Conservation (phyloP, 1,140 invertebrate species). For the Thaumatotibia leucotreta region DNA sequence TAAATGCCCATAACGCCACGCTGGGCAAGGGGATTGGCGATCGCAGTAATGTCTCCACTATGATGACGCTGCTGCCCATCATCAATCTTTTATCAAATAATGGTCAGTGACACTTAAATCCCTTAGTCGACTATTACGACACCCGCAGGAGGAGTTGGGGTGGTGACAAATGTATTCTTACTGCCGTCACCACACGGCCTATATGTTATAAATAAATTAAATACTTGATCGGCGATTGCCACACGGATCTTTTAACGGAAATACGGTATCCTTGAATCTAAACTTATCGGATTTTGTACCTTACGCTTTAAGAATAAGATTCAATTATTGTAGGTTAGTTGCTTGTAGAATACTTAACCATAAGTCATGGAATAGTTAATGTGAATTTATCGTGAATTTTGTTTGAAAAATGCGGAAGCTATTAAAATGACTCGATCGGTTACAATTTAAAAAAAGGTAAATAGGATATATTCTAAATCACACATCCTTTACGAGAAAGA, state of each 20-base stretch:
- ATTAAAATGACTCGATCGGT: neutral
- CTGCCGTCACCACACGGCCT: too few species aligned
- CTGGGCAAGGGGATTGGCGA: too few species aligned
- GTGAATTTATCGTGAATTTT: neutral
- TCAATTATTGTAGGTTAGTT: neutral
- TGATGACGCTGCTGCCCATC: too few species aligned
- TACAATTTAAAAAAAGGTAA: neutral
- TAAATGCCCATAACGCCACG: too few species aligned
- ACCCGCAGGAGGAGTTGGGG: too few species aligned
- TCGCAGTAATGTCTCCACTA: too few species aligned
- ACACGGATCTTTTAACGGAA: neutral
- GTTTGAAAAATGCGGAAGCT: neutral
- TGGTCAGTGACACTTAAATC: too few species aligned
- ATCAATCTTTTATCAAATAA: too few species aligned
- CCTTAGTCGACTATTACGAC: too few species aligned
- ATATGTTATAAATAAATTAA: too few species aligned
- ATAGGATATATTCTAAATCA: neutral
- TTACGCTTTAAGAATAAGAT: neutral
- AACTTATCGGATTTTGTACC: neutral
- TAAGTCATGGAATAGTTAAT: neutral
- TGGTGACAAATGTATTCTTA: too few species aligned
- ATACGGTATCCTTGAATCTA: neutral
- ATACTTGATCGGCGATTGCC: too few species aligned
- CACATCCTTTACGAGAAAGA: neutral
- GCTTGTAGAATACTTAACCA: neutral